Evolutionary conservation across 1,140 invertebrate genomes (phyloP), one percentile per base, ranked within the genome.

Genomic region (Trichoplusia ni): DNA sequence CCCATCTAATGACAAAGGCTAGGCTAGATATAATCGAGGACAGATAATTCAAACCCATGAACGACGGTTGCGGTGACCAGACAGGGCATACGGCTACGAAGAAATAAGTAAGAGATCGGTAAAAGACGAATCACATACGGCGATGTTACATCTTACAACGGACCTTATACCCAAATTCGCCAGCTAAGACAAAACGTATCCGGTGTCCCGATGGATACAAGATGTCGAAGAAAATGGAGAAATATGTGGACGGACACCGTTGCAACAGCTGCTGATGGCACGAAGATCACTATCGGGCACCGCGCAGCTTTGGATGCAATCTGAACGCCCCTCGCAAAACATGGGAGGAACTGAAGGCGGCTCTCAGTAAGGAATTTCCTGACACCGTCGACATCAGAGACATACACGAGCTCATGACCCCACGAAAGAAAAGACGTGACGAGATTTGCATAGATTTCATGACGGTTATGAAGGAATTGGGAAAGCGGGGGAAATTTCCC

Each of bases 161-260:
- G n/a, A n/a, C n/a, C n/a, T n/a, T n/a, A n/a, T n/a, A n/a, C n/a
- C n/a, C n/a, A n/a, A n/a, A n/a, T n/a, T n/a, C n/a, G n/a, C n/a
- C n/a, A n/a, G n/a, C n/a, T n/a, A n/a, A n/a, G n/a, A n/a, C n/a
- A n/a, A n/a, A n/a, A n/a, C n/a, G n/a, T n/a, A n/a, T n/a, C n/a
- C n/a, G n/a, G n/a, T n/a, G n/a, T n/a, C n/a, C n/a, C n/a, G n/a
- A 47, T 71, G 64, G 72, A 35, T 60, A 4, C 69, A 67, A 51
- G 65, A 71, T 11, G 1, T 71, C 0, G 69, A 75, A 6, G 72
- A 75, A 9, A 71, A 75, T 25, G 69, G 65, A 0, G 63, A 68
- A 7, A 69, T 71, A 25, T 69, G 68, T 19, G 21, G 31, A 7
- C 71, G 65, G 72, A 53, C 66, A 5, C 11, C 56, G 9, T 53